Evolutionary conservation across 2,888 invertebrate genomes (phyloP).

Genomic region (Standfussiana lucernea): DNA sequence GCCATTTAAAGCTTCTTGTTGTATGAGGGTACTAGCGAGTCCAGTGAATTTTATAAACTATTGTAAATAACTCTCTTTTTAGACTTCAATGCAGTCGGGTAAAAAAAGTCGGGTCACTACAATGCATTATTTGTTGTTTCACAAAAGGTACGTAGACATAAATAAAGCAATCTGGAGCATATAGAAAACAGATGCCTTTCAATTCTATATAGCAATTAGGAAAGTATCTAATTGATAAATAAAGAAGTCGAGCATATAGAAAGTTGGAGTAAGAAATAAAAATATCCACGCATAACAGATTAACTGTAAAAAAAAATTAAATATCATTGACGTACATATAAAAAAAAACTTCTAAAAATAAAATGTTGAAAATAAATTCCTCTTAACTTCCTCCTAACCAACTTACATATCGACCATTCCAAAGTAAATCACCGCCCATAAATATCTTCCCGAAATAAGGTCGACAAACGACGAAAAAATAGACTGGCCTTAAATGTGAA

Average conservation of each 20-base stretch:
- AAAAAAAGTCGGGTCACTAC: not conserved
- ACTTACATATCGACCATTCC: slow-evolving; percentile 24
- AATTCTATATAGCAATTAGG: not conserved
- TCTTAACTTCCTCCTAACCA: not conserved
- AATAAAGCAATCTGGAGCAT: not conserved
- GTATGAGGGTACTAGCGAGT: not conserved
- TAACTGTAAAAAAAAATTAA: not conserved
- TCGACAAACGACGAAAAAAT: slow-evolving; percentile 57
- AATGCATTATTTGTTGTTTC: not conserved
- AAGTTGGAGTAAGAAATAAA: not conserved
- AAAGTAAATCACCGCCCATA: slow-evolving; percentile 45
- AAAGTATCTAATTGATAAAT: not conserved
- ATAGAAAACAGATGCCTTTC: not conserved
- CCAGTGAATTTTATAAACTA: not conserved
- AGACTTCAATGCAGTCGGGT: not conserved
- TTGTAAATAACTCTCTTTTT: not conserved
- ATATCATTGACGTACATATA: not conserved
- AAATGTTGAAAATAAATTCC: not conserved
- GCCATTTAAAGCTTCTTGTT: slow-evolving; percentile 5
- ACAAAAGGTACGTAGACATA: not conserved
- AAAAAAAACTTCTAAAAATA: not conserved
- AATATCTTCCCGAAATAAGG: slow-evolving; percentile 50
- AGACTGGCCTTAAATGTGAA: slow-evolving; percentile 57
- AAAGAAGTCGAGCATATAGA: not conserved
- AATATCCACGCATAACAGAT: not conserved